Percentiles rank a stretch among this genome's conserved stretches.
Evolutionary conservation across 2,888 invertebrate genomes (phyloP).

Genomic region (Drosophila diplacantha): DNA sequence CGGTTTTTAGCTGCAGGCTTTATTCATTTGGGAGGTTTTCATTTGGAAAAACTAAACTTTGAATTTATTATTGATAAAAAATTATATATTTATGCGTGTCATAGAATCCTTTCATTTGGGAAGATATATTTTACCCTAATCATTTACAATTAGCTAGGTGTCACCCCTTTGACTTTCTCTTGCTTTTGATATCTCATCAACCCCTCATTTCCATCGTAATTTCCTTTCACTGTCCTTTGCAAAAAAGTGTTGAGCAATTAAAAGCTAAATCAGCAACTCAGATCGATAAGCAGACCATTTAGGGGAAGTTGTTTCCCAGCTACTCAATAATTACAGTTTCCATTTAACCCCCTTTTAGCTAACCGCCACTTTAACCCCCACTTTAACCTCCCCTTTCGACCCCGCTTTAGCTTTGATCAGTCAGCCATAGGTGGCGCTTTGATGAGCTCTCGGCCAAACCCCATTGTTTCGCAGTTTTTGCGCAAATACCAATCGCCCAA

Average conservation of each 20-base stretch:
- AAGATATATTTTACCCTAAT: background rate
- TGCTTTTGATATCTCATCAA: background rate
- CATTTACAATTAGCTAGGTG: background rate
- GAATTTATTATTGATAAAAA: background rate
- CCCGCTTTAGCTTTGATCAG: slow-evolving; percentile 12
- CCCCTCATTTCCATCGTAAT: background rate
- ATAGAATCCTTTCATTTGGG: background rate
- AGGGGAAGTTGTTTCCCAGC: background rate
- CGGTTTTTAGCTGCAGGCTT: background rate
- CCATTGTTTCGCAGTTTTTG: slow-evolving; percentile 7
- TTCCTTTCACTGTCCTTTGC: background rate
- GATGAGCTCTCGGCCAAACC: slow-evolving; percentile 19
- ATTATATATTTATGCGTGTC: background rate
- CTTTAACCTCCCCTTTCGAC: background rate
- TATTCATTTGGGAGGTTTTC: background rate
- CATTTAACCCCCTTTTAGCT: background rate
- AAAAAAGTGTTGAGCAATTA: slow-evolving; percentile 2
- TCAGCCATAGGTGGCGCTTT: slow-evolving; percentile 31
- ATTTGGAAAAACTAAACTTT: background rate
- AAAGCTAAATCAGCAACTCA: background rate
- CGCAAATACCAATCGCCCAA: slow-evolving; percentile 2
- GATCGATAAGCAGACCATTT: slow-evolving; percentile 1
- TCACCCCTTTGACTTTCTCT: background rate
- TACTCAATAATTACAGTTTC: slow-evolving; percentile 21
- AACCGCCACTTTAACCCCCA: background rate